phyloP scores from a whole-genome alignment of 1,140 invertebrate species.

The Lamellibrachia luymesi region DNA sequence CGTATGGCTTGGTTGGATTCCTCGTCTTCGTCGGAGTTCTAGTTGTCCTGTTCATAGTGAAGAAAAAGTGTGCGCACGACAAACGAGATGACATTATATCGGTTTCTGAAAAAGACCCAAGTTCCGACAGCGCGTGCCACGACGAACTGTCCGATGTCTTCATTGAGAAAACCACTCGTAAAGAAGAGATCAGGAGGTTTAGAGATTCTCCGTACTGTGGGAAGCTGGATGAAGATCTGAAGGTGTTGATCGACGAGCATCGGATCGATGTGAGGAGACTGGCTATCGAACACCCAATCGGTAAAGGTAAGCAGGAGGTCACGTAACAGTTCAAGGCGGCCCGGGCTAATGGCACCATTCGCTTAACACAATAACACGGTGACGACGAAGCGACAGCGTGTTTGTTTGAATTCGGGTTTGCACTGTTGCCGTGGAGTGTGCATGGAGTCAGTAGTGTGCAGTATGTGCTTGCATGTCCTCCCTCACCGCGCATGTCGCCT shows the following conservation, averaged over 20 bases:
- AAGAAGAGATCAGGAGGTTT: neutral
- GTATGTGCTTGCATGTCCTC: neutral
- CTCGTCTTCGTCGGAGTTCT: neutral
- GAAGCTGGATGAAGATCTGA: conserved; percentile 8
- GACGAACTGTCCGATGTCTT: neutral
- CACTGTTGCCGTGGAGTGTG: neutral
- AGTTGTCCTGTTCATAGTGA: neutral
- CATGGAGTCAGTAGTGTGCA: neutral
- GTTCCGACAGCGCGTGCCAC: neutral
- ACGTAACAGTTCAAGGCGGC: neutral
- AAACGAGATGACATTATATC: neutral
- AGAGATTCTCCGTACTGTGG: neutral
- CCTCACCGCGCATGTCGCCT: neutral
- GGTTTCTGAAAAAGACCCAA: neutral
- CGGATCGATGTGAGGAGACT: conserved; percentile 14
- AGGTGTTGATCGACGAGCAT: conserved; percentile 16
- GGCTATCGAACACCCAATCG: conserved; percentile 15
- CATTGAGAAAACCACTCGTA: neutral
- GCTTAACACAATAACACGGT: neutral
- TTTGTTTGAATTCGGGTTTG: neutral
- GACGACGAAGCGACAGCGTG: neutral
- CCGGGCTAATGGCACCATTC: neutral
- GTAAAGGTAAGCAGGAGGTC: conserved; percentile 16
- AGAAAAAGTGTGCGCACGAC: neutral
- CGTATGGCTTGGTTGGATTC: neutral